Evolutionary conservation across 2,113 vertebrate genomes (phyloP), one percentile per base, ranked within the genome.

Genomic region (Scatophagus argus): DNA sequence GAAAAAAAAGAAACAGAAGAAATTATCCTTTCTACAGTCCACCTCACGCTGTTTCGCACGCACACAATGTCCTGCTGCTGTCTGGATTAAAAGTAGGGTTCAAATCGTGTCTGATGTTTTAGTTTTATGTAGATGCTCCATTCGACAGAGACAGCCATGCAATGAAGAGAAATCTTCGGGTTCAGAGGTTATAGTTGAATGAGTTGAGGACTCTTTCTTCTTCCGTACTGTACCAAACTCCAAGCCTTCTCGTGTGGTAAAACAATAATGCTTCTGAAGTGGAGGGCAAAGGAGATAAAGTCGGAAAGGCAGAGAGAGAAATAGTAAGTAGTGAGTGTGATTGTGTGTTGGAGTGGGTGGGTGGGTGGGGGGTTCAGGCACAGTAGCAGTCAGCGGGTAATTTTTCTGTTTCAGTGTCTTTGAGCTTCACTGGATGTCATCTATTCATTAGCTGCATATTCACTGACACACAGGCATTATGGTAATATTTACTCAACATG

Each of bases 401-500:
- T 79, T 80, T 59, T 89, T 84, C 59, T 11, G 81, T 90, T 82
- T 80, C 74, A 73, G 75, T 58, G 83, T 88, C 66, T 91, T 82
- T 74, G 51, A 77, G 86, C 83, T 60, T 91, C 77, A 85, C 86
- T 86, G 85, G 86, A 88, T 88, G 90, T 87, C 91, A 89, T 85
- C 89, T 59, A 64, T 88, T 92, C 92, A 91, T 93, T 93, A 92
- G 84, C 85, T 56, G 81, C 91, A 83, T 78, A 79, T 80, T 86
- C 89, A 88, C 77, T 73, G 84, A 89, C 89, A 89, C 87, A 83
- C 83, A 86, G 74, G 87, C 82, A 88, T 91, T 90, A 90, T 86
- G 84, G 76, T 87, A 88, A 93, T 90, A 89, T 91, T 93, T 92
- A 92, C 87, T 91, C 84, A 81, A 89, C 85, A 77, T 82, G 86